These are phyloP conservation scores for Rynchops niger DNA, from an alignment of 2,113 vertebrate genomes.

Conservation along the genomic window DNA sequence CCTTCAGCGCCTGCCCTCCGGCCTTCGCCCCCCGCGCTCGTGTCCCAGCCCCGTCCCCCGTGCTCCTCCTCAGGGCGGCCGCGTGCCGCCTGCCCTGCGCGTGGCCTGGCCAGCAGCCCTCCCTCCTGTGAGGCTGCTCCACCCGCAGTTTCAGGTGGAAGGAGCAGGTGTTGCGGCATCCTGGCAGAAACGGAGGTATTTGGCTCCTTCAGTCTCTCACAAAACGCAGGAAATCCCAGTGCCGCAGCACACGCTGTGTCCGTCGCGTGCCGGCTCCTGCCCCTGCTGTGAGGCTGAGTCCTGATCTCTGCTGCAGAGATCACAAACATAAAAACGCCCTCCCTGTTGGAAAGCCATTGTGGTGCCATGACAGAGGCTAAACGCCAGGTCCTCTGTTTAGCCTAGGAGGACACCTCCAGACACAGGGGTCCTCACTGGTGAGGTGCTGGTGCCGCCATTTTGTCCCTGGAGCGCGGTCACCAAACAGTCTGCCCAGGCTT, in stretches of 20 bases:
- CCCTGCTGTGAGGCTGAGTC: rapidly evolving
- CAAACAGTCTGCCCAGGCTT: rapidly evolving
- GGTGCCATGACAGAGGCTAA: background rate
- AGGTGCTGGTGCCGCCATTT: rapidly evolving
- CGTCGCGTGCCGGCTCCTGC: rapidly evolving
- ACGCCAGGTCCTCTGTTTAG: rapidly evolving
- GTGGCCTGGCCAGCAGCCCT: rapidly evolving
- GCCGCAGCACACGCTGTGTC: rapidly evolving
- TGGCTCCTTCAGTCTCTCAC: background rate
- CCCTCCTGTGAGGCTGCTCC: background rate
- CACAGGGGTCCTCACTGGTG: background rate
- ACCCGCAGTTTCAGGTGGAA: background rate
- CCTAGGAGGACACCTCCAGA: background rate
- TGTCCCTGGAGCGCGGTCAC: rapidly evolving
- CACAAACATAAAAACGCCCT: background rate
- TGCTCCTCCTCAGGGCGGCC: background rate
- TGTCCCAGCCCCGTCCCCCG: rapidly evolving
- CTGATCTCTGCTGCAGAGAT: rapidly evolving
- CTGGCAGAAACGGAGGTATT: background rate
- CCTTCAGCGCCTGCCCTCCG: rapidly evolving
- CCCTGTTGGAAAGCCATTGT: background rate
- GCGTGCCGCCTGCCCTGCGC: rapidly evolving
- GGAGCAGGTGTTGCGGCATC: background rate
- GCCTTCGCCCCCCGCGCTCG: rapidly evolving
- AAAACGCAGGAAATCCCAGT: background rate